Evolutionary conservation across 1,140 invertebrate species (phyloP).

Genomic region (Drosophila arizonae): DNA sequence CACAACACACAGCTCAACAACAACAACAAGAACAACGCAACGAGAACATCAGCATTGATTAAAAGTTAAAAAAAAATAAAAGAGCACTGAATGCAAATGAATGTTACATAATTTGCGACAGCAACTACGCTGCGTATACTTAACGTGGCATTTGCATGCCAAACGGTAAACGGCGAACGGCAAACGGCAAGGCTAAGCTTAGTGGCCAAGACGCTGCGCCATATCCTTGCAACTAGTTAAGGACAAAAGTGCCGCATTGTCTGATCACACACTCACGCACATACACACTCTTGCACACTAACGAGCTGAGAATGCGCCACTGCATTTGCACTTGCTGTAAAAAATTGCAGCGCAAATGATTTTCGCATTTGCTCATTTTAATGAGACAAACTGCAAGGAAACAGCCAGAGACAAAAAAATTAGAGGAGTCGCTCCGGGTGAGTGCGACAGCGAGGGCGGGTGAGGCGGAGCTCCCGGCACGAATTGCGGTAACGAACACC

Average conservation of each 20-base stretch:
- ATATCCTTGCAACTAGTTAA: constrained; percentile 63
- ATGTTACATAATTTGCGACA: constrained; percentile 65
- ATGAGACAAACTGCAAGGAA: constrained; percentile 55
- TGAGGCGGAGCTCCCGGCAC: neutral
- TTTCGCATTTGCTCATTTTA: constrained; percentile 49
- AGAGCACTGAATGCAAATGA: constrained; percentile 65
- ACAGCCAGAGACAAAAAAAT: constrained; percentile 19
- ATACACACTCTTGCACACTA: constrained; percentile 26
- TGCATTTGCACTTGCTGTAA: constrained; percentile 21
- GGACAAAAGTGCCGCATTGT: constrained; percentile 69
- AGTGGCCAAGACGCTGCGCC: constrained; percentile 20
- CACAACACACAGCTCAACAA: neutral
- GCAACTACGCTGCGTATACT: constrained; percentile 63
- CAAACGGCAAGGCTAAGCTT: constrained; percentile 17
- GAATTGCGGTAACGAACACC: constrained; percentile 18
- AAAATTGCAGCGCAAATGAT: constrained; percentile 56
- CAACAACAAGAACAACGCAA: constrained; percentile 10
- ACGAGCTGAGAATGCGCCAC: constrained; percentile 36
- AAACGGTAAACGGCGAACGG: neutral
- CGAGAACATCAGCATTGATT: constrained; percentile 62
- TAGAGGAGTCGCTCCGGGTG: neutral
- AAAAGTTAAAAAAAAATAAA: constrained; percentile 17
- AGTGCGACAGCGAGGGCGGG: neutral
- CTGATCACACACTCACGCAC: constrained; percentile 15
- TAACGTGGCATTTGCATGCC: constrained; percentile 61